These are phyloP conservation scores for Salmo trutta DNA, from an alignment of 2,797 vertebrate species.

Conservation along the genomic window DNA sequence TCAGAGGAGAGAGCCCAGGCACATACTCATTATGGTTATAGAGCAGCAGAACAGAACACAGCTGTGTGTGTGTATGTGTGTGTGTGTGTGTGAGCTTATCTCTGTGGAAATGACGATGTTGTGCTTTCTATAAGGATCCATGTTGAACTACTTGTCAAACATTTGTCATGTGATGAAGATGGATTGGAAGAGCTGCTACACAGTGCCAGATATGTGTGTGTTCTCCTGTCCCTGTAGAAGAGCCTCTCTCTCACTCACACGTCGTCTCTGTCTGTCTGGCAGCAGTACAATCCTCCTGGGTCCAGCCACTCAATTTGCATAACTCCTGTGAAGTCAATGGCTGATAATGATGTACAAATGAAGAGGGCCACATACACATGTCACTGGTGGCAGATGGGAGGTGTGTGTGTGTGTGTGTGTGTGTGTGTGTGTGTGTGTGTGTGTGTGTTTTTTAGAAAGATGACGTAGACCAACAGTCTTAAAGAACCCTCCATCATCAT, in stretches of 20 bases:
- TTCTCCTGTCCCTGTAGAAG: conserved; percentile 20
- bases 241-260: conserved; percentile 64
- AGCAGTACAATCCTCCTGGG: not conserved
- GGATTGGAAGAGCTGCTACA: not conserved
- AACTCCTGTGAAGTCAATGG: conserved; percentile 89
- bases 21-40: not conserved
- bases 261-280: conserved; percentile 64
- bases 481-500: not conserved
- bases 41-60: not conserved
- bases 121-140: not conserved
- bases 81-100: not conserved
- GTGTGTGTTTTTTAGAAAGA: no score
- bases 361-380: conserved; percentile 83
- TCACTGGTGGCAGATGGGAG: conserved; percentile 86
- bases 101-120: not conserved
- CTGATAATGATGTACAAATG: conserved; percentile 90
- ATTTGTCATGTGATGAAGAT: not conserved
- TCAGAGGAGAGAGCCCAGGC: not conserved
- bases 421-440: no score
- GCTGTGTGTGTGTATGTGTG: not conserved
- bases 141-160: not conserved
- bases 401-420: conserved; percentile 23
- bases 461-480: not conserved
- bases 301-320: conserved; percentile 57
- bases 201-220: not conserved